These are phyloP conservation scores for Lineus longissimus DNA, from an alignment of 1,140 invertebrate species.

Conservation along the genomic window DNA sequence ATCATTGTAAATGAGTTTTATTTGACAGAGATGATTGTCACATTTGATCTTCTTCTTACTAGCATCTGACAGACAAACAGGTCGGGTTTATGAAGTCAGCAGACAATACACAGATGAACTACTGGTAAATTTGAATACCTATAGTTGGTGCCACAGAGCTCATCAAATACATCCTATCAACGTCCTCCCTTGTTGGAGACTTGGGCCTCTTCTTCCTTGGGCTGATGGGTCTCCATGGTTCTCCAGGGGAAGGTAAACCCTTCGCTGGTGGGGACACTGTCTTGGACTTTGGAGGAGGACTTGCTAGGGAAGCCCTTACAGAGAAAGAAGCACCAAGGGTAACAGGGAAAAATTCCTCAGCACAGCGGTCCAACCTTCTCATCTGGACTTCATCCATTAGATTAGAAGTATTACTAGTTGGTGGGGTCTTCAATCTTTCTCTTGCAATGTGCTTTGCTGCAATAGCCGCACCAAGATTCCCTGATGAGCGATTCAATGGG, in stretches of 20 bases:
- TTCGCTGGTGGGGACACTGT: neutral
- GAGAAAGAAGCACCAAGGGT: slow-evolving; percentile 11
- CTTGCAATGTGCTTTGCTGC: neutral
- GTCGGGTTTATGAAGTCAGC: no score
- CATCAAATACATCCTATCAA: slow-evolving; percentile 23
- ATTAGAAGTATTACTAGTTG: neutral
- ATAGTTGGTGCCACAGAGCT: slow-evolving; percentile 21
- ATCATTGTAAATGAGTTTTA: no score
- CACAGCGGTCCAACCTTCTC: neutral
- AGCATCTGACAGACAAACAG: no score
- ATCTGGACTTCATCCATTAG: neutral
- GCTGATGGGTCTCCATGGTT: neutral
- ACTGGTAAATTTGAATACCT: no score
- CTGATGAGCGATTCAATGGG: neutral
- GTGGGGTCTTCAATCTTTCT: neutral
- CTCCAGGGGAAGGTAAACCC: neutral
- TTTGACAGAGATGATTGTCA: no score
- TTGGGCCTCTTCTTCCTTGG: neutral
- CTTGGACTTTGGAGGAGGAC: neutral
- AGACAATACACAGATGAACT: no score
- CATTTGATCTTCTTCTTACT: no score
- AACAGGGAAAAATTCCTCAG: neutral
- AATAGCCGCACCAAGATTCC: neutral
- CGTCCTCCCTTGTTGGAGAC: neutral
- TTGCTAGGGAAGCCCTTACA: slow-evolving; percentile 1